Percentiles rank a stretch among this genome's conserved stretches.
Conservation (phyloP, 2,888 invertebrate genomes). For the Spilosoma lubricipeda region DNA sequence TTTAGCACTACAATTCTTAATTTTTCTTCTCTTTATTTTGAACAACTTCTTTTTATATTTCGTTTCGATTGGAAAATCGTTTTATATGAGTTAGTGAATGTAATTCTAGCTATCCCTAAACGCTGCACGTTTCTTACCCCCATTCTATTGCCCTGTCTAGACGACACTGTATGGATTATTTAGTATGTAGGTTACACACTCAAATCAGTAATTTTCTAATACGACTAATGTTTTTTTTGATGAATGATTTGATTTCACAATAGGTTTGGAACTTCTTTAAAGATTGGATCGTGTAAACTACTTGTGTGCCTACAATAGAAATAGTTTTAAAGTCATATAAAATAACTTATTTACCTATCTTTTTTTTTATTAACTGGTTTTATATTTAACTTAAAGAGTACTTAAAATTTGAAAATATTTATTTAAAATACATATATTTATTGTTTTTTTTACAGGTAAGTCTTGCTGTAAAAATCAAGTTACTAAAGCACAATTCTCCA, state of each 20-base stretch:
- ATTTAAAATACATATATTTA: too few species aligned
- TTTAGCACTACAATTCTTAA: too few species aligned
- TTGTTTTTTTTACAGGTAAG: constrained; percentile 39
- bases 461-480: neutral
- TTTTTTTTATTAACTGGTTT: too few species aligned
- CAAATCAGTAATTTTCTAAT: neutral
- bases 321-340: neutral
- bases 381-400: too few species aligned
- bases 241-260: neutral
- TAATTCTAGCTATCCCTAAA: neutral
- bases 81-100: neutral
- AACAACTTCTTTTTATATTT: neutral
- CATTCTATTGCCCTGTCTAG: neutral
- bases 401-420: too few species aligned
- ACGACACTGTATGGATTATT: neutral
- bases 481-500: constrained; percentile 29
- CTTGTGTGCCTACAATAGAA: neutral
- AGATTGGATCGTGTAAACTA: neutral
- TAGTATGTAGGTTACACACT: neutral
- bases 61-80: neutral
- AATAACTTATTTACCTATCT: neutral
- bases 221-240: neutral
- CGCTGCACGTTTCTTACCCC: neutral
- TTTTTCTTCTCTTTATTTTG: too few species aligned
- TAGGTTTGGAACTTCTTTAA: neutral